Base-by-base conservation (phyloP, 2,888 invertebrate species). In the Drosophila anomelani region DNA sequence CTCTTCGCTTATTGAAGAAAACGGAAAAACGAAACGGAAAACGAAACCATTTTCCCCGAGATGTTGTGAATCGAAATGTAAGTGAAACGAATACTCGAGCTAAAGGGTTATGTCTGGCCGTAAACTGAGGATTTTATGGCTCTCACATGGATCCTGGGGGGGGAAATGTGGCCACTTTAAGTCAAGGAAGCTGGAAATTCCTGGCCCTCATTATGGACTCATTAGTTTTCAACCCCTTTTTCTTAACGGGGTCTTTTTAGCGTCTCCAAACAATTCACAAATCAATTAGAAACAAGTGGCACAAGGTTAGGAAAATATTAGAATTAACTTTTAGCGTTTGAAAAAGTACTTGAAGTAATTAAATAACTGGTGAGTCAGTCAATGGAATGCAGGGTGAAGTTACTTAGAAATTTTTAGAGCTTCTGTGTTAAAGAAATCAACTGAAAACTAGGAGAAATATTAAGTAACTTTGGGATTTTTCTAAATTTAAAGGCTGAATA, bases 121-220 rank as follows among this genome's bases (percentile, higher is more conserved):
- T 84, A 84, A 85, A 84, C 76, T 78, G 46, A 69, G 62, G 87
- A 84, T 87, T 84, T 84, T 87, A 86, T 79, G 76, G 10, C 66
- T 39, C 73, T 43, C 73, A n/a, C 51, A 29, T 26, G 26, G 26
- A 26, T 26, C 26, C 26, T 4, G 17, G 38, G 41, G 23, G 23
- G 36, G 55, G 43, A 9, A 3, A 10, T 58, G 51, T 55, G 64
- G 63, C 63, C 49, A 34, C 15, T 46, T 29, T 3, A 46, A n/a
- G 38, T 5, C 4, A 46, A 32, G 47, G 34, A 44, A 9, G 12
- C 13, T 17, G 41, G 4, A n/a, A 43, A n/a, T 36, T 26, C 32
- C 38, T 20, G 38, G 51, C 60, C 55, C 70, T 53, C 71, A 71
- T 72, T 71, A 62, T 46, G 13, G 32, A 46, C 43, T 72, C 72